Evolutionary conservation across 2,888 invertebrate species (phyloP).

Genomic region (Aphodius granarius): DNA sequence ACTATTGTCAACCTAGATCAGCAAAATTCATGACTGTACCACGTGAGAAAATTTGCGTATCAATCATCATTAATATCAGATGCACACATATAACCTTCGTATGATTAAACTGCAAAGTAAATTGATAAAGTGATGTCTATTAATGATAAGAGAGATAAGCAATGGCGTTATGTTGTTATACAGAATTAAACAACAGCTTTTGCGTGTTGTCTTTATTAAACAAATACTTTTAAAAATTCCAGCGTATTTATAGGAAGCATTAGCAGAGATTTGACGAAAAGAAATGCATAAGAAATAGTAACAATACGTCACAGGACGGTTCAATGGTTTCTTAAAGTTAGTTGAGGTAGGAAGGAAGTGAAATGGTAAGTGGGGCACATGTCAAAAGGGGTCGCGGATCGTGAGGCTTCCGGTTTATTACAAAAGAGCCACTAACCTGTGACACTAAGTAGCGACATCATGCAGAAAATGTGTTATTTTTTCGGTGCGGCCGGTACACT

Average conservation of each 20-base stretch:
- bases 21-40: too few species aligned
- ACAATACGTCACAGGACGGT: neutral
- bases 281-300: neutral
- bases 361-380: neutral
- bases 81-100: neutral
- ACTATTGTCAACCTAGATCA: too few species aligned
- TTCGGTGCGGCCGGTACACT: conserved; percentile 24
- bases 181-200: neutral
- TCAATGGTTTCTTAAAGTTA: neutral
- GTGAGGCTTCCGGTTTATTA: neutral
- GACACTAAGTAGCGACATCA: conserved; percentile 49
- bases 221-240: neutral
- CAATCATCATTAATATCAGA: neutral
- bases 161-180: neutral
- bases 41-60: too few species aligned
- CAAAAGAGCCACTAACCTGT: conserved; percentile 42
- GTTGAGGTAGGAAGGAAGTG: neutral
- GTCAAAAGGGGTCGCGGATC: neutral
- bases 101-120: neutral
- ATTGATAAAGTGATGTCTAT: neutral
- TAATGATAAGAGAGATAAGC: neutral
- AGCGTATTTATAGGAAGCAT: too few species aligned
- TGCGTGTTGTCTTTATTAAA: neutral
- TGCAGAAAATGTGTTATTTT: conserved; percentile 35
- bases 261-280: too few species aligned